Evolutionary conservation across 1,140 invertebrate species (phyloP), one percentile per base, ranked within the genome.

Genomic region (Micrasema minimum): DNA sequence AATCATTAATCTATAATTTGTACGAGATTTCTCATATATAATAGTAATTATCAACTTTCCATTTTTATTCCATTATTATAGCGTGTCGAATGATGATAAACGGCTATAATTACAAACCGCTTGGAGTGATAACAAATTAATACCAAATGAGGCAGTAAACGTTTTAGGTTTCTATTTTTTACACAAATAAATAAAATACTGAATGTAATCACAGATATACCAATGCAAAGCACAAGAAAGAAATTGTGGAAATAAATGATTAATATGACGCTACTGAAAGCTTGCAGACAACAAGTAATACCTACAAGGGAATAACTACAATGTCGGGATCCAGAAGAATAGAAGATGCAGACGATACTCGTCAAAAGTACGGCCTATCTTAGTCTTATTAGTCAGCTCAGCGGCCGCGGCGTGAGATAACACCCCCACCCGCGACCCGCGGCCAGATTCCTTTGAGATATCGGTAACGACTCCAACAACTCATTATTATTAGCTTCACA

Each of bases 391-490:
- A 20, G 20, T 11, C 4, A 12, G 14, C 31, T 61, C 57, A 14
- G 12, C 12, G 31, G 26, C 16, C 16, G 14, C 5, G 14, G 23
- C 20, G 37, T 46, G 43, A 9, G 61, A 46, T 41, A 18, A 23
- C 35, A 22, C 38, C n/a, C 26, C 26, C 18, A 20, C 22, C 11
- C 53, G 12, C 37, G 7, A 26, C 55, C 55, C 55, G 23, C 41
- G 22, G 55, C 11, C 12, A 50, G 55, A 69, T 69, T 43, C 38
- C 67, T 31, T 22, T 16, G 31, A 62, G 67, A 69, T 69, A 51
- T 53, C 45, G 23, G 31, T 62, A 62, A 62, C 67, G 50, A 69
- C 53, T 22, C 41, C 55, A 64, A 62, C 62, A 50, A 62, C 50
- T 57, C 57, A 23, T 31, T 59, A 31, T 66, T 51, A 26, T 46